phyloP scores from a whole-genome alignment of 2,797 vertebrate species.

The Jordanella pulchra region DNA sequence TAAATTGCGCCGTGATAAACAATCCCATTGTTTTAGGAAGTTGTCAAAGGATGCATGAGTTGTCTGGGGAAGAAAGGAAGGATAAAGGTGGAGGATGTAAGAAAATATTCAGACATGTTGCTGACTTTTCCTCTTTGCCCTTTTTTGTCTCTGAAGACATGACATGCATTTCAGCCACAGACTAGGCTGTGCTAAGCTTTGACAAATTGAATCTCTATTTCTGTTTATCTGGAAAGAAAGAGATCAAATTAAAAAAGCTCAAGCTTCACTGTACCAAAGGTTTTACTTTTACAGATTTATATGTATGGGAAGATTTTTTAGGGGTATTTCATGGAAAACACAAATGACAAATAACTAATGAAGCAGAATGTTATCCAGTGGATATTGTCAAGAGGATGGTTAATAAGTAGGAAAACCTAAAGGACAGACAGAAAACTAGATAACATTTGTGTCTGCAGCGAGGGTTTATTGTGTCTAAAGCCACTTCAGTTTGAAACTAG shows the following conservation, averaged over 20 bases:
- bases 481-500: slow-evolving; percentile 33
- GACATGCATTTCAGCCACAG: slow-evolving; percentile 63
- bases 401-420: slow-evolving; percentile 41
- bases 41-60: slow-evolving; percentile 46
- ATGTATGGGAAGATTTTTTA: slow-evolving; percentile 38
- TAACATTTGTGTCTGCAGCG: slow-evolving; percentile 44
- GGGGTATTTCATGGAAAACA: slow-evolving; percentile 66
- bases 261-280: slow-evolving; percentile 52
- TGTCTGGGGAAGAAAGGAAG: slow-evolving; percentile 48
- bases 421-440: slow-evolving; percentile 55
- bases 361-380: slow-evolving; percentile 49
- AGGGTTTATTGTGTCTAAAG: slow-evolving; percentile 47
- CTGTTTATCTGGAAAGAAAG: slow-evolving; percentile 30
- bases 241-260: slow-evolving; percentile 25
- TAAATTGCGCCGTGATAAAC: slow-evolving; percentile 19
- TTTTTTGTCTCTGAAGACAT: slow-evolving; percentile 44
- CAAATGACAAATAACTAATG: slow-evolving; percentile 47
- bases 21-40: slow-evolving; percentile 46
- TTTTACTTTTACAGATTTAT: slow-evolving; percentile 62
- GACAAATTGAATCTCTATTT: slow-evolving; percentile 19
- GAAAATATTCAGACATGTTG: slow-evolving; percentile 49
- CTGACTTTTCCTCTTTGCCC: slow-evolving; percentile 22
- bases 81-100: slow-evolving; percentile 63
- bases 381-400: slow-evolving; percentile 3
- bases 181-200: slow-evolving; percentile 64